Base-by-base conservation (phyloP, 2,888 invertebrate species). In the Andrena trimmerana region DNA sequence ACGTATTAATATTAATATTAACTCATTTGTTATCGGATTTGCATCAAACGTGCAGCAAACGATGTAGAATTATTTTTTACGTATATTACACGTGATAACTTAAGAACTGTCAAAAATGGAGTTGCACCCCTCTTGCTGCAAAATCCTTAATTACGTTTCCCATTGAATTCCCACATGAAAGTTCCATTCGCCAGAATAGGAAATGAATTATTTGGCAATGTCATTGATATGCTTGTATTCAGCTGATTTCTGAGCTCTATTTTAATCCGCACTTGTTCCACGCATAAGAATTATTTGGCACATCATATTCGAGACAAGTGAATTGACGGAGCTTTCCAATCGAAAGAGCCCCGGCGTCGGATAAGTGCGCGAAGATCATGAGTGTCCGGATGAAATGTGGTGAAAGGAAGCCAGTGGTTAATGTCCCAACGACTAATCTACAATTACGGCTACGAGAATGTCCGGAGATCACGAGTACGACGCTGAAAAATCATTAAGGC, bases 401-500 rank as follows among this genome's bases (percentile, higher is more conserved):
- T 80, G 85, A 82, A 82, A 74, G 52, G 31, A 76, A 83, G 68
- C 78, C 52, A 59, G 76, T 70, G 27, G 63, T 72, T 80, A 48
- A 63, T 42, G 29, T 65, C 20, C n/a, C 66, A 50, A 67, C 48
- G 60, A 72, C 75, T 86, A 85, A 42, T 83, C 67, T 84, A 78
- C 71, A 48, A 65, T 86, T 83, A 83, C 69, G 63, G 79, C 33
- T 77, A 77, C 71, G 50, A 78, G 52, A 76, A 72, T 67, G 50
- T 83, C 57, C 48, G 83, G 65, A 80, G 62, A 68, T 85, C 75
- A 74, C 75, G 78, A 79, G 83, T 83, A 85, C 69, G 33, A 81
- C 81, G 81, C 62, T 79, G 74, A 67, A 77, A 83, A 87, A 87
- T 87, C 42, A 87, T 87, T 87, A 87, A 87, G 87, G 87, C 87